Evolutionary conservation across 2,113 vertebrate genomes (phyloP), one percentile per base, ranked within the genome.

Genomic region (Orcinus orca): DNA sequence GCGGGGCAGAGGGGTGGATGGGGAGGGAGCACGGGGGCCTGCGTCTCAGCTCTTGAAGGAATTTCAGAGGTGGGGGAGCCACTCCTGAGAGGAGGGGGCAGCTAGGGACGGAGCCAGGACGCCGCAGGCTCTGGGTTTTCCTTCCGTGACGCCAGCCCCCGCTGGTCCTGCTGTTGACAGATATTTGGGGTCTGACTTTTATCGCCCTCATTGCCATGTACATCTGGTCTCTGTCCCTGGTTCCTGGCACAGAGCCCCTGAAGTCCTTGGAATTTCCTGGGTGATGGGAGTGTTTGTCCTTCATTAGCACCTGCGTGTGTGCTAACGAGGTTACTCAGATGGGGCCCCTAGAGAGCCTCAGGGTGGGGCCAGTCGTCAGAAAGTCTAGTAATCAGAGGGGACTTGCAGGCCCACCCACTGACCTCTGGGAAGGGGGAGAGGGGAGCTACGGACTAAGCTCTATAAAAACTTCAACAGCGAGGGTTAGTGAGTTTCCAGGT

Each of bases 121-220:
- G 1, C 25, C 26, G 0, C 33, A 29, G 58, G 58, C 5, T 1
- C 36, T 5, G 1, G 6, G 25, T 36, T 58, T 44, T 44, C 36
- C n/a, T 31, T 44, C 80, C 20, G 36, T 6, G 26, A 6, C 3
- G 13, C 80, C 60, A 65, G 38, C 81, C 2, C 10, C 85, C 12
- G 4, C 3, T 0, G 26, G 18, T 41, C 33, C 65, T 33, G 11
- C 50, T 15, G 55, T 6, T 41, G 85, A 23, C 31, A 23, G 26
- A 17, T 4, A 23, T 2, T 5, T 3, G 67, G 47, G 50, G 6
- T 41, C 50, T 14, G 53, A 3, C 23, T 0, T 9, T 38, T 20
- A 7, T 23, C 26, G 23, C 38, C 38, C 4, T 17, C 53, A 53
- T 53, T 18, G 53, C 53, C 53, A 2, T 18, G 13, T 2, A 1